Evolutionary conservation across 2,113 vertebrate species (phyloP).

Genomic region (Chaenocephalus aceratus): DNA sequence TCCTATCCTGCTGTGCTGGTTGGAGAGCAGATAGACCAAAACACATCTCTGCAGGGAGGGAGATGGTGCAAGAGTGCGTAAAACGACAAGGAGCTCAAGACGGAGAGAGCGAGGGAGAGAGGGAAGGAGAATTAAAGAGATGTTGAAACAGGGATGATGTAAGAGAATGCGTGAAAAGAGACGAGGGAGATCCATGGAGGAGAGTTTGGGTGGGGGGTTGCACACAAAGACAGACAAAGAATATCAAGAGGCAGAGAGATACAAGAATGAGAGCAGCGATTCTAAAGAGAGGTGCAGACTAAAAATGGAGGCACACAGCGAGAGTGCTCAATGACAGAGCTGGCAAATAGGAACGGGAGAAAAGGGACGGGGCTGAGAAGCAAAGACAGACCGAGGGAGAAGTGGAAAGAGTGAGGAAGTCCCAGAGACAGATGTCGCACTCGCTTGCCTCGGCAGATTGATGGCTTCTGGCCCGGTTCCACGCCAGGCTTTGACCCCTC

Average conservation of each 20-base stretch:
- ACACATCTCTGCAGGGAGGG: slow-evolving; percentile 73
- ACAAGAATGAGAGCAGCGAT: slow-evolving; percentile 58
- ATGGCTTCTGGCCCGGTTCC: slow-evolving; percentile 85
- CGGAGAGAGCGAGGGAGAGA: slow-evolving; percentile 33
- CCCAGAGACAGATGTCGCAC: slow-evolving; percentile 86
- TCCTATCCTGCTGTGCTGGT: slow-evolving; percentile 72
- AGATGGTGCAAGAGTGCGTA: slow-evolving; percentile 82
- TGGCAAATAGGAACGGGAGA: slow-evolving; percentile 35
- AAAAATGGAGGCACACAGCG: slow-evolving; percentile 65
- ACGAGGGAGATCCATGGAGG: slow-evolving; percentile 69
- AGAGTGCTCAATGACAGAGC: slow-evolving; percentile 60
- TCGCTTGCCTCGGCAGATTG: slow-evolving; percentile 81
- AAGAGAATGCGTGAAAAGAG: slow-evolving; percentile 79
- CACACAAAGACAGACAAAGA: slow-evolving; percentile 69
- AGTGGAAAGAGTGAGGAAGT: slow-evolving; percentile 79
- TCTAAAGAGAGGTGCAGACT: slow-evolving; percentile 62
- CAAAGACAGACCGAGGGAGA: slow-evolving; percentile 51
- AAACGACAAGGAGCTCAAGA: slow-evolving; percentile 75
- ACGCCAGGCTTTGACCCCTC: slow-evolving; percentile 82
- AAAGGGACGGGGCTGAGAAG: slow-evolving; percentile 26
- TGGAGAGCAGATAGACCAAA: slow-evolving; percentile 77
- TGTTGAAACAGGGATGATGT: slow-evolving; percentile 77
- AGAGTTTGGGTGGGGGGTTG: slow-evolving; percentile 51
- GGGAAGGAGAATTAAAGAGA: slow-evolving; percentile 69
- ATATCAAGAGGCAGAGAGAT: slow-evolving; percentile 70